Evolutionary conservation across 2,113 vertebrate genomes (phyloP).

Genomic region (Atherinomorus stipes): DNA sequence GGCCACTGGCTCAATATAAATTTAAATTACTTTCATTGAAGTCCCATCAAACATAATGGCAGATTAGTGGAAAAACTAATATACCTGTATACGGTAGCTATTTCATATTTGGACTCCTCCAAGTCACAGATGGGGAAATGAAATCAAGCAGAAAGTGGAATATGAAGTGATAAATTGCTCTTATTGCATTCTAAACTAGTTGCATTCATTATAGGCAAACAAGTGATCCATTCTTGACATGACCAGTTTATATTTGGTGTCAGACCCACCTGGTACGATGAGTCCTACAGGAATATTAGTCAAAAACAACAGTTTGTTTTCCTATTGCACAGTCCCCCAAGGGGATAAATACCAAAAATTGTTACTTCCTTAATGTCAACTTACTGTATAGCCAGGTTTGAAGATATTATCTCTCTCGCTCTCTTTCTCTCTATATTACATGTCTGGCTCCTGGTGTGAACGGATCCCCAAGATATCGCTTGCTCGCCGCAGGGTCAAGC

Average conservation of each 20-base stretch:
- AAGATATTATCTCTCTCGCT: too few species aligned
- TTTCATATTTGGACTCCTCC: slow-evolving; percentile 13
- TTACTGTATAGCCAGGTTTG: too few species aligned
- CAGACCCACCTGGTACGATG: neutral
- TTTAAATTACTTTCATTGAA: slow-evolving; percentile 41
- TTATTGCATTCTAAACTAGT: slow-evolving; percentile 39
- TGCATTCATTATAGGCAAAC: neutral
- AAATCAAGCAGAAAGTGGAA: slow-evolving; percentile 12
- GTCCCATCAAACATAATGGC: slow-evolving; percentile 23
- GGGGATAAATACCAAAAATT: too few species aligned
- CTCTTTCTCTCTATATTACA: too few species aligned
- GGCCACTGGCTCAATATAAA: slow-evolving; percentile 37
- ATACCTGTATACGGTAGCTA: too few species aligned
- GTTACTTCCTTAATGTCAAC: too few species aligned
- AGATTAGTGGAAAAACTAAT: slow-evolving; percentile 20
- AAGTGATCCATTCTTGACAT: too few species aligned
- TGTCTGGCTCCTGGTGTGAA: too few species aligned
- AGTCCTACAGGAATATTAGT: neutral
- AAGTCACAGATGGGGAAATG: slow-evolving; percentile 1
- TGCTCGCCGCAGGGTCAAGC: too few species aligned
- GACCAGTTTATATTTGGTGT: neutral
- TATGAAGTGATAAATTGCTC: slow-evolving; percentile 12
- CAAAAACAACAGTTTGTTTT: too few species aligned
- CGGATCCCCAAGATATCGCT: too few species aligned
- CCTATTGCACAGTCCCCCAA: too few species aligned